phyloP scores from a whole-genome alignment of 2,113 vertebrate species.

The Sterrhoptilus dennistouni region DNA sequence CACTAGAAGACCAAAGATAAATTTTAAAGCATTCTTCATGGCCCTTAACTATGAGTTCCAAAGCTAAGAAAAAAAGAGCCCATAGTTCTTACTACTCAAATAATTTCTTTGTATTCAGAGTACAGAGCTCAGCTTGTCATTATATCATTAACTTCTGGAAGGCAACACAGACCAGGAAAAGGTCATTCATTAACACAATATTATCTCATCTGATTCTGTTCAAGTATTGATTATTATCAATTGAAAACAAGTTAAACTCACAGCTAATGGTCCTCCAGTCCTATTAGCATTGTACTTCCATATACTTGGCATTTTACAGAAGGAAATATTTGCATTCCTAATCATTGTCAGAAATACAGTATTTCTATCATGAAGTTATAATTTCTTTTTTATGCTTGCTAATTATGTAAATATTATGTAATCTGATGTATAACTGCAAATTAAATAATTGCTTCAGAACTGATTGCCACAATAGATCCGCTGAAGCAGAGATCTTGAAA shows the following conservation, averaged over 20 bases:
- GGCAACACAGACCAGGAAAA: neutral
- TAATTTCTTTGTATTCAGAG: neutral
- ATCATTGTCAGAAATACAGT: neutral
- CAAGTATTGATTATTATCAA: neutral
- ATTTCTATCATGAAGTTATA: neutral
- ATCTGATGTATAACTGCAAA: slow-evolving; percentile 8
- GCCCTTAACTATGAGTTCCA: no score
- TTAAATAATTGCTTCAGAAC: slow-evolving; percentile 31
- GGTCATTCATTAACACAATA: neutral
- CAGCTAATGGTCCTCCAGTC: neutral
- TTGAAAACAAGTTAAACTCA: neutral
- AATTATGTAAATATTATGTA: slow-evolving; percentile 56
- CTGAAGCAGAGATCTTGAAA: slow-evolving; percentile 9
- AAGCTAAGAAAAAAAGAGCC: neutral
- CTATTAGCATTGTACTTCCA: neutral
- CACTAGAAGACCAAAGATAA: neutral
- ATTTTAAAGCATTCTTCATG: neutral
- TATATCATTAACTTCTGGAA: neutral
- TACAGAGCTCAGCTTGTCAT: neutral
- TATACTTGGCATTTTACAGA: neutral
- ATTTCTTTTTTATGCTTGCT: neutral
- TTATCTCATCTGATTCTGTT: neutral
- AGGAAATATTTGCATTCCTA: neutral
- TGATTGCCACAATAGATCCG: neutral
- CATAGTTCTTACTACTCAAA: neutral